phyloP scores from a whole-genome alignment of 2,113 vertebrate species.

The Percopsis transmontana region DNA sequence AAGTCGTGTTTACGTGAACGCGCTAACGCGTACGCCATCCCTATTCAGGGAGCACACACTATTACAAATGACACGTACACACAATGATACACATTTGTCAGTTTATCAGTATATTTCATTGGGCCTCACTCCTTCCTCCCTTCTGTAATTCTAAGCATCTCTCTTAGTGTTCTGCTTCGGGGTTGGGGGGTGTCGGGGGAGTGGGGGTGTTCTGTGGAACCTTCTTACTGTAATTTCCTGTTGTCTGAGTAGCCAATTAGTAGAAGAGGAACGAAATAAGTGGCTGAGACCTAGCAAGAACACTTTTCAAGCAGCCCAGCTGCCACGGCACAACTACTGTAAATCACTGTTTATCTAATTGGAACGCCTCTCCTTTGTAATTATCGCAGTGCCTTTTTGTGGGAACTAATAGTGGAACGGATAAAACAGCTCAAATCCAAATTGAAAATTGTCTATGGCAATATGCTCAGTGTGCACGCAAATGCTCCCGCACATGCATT shows the following conservation, averaged over 20 bases:
- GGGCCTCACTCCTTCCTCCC: too few relatives aligned
- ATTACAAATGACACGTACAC: too few relatives aligned
- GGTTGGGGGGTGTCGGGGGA: too few relatives aligned
- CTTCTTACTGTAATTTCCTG: constrained; percentile 33
- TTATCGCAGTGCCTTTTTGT: constrained; percentile 33
- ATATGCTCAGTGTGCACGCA: constrained; percentile 23
- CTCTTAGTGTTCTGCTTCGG: neutral
- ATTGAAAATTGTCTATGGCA: constrained; percentile 30
- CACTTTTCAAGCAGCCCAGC: constrained; percentile 29
- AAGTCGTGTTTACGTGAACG: too few relatives aligned
- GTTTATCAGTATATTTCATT: too few relatives aligned
- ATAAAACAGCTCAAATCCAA: constrained; percentile 29
- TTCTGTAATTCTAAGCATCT: too few relatives aligned
- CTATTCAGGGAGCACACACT: too few relatives aligned
- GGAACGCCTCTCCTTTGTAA: constrained; percentile 44
- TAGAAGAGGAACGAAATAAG: constrained; percentile 22
- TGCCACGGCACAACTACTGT: constrained; percentile 35
- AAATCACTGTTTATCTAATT: constrained; percentile 59
- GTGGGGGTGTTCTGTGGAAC: constrained; percentile 41
- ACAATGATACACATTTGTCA: too few relatives aligned
- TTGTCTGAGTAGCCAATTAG: constrained; percentile 48
- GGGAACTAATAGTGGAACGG: constrained; percentile 26
- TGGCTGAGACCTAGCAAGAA: constrained; percentile 32
- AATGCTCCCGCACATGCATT: constrained; percentile 3
- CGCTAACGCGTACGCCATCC: too few relatives aligned